These are phyloP conservation scores for Caenorhabditis tropicalis DNA, from an alignment of 1,140 invertebrate species.

Conservation along the genomic window DNA sequence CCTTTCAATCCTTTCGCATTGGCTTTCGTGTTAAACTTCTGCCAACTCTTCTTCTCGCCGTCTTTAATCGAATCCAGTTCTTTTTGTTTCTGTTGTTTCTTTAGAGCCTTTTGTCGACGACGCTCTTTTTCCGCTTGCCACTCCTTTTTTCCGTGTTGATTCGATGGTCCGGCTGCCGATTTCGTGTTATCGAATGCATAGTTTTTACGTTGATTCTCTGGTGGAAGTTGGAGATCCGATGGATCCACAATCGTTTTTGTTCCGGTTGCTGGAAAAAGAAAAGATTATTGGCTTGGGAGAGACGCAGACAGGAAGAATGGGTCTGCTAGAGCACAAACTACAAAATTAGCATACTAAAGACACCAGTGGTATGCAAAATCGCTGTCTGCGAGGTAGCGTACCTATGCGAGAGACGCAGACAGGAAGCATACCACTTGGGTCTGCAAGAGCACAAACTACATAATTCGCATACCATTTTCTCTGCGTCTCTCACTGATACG, in stretches of 20 bases:
- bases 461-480: no score
- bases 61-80: conserved; percentile 46
- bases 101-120: conserved; percentile 10
- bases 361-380: no score
- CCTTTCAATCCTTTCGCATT: conserved; percentile 45
- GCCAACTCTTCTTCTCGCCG: conserved; percentile 49
- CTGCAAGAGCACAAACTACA: no score
- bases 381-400: no score
- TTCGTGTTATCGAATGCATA: conserved; percentile 47
- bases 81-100: conserved; percentile 37
- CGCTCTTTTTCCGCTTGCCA: conserved; percentile 52
- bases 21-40: conserved; percentile 49
- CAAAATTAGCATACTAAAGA: no score
- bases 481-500: no score
- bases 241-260: conserved; percentile 42
- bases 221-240: background rate
- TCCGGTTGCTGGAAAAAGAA: background rate
- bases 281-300: background rate
- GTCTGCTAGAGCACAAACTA: no score
- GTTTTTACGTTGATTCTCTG: conserved; percentile 45
- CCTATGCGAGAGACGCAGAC: no score
- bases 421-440: no score
- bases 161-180: background rate
- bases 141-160: conserved; percentile 46
- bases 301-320: background rate